Conservation (phyloP, 2,888 invertebrate species). For the Alloscopus bannaensis region DNA sequence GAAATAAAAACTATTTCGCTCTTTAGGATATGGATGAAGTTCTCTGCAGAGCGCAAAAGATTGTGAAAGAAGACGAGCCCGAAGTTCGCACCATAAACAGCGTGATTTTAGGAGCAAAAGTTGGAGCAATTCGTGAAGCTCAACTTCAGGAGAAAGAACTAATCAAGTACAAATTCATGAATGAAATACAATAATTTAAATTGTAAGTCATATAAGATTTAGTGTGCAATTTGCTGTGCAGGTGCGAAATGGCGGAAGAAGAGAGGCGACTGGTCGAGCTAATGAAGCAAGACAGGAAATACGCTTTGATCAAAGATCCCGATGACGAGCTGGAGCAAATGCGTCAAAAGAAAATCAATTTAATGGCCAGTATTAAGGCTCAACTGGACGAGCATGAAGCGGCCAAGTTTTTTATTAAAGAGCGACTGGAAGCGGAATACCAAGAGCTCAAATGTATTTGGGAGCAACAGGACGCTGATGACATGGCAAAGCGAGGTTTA, state of each 20-base stretch:
- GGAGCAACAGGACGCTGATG: slow-evolving; percentile 68
- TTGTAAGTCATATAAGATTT: background rate
- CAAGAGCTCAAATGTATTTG: slow-evolving; percentile 61
- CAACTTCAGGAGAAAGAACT: slow-evolving; percentile 83
- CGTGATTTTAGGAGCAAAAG: slow-evolving; percentile 88
- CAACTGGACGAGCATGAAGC: slow-evolving; percentile 71
- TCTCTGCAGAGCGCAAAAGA: slow-evolving; percentile 66
- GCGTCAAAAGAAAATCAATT: slow-evolving; percentile 64
- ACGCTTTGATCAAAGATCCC: slow-evolving; percentile 67
- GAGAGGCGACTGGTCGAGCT: slow-evolving; percentile 65
- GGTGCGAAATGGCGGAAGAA: slow-evolving; percentile 70
- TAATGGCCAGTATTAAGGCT: slow-evolving; percentile 64
- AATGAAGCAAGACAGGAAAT: slow-evolving; percentile 65
- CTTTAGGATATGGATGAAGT: slow-evolving; percentile 69
- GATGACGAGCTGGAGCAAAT: slow-evolving; percentile 54
- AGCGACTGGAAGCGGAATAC: slow-evolving; percentile 62
- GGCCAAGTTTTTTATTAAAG: slow-evolving; percentile 60
- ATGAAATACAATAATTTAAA: slow-evolving; percentile 7
- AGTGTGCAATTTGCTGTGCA: slow-evolving; percentile 8
- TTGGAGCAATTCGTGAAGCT: slow-evolving; percentile 88
- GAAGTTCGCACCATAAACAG: slow-evolving; percentile 85
- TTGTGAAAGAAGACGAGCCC: slow-evolving; percentile 70
- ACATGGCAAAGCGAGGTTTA: slow-evolving; percentile 53
- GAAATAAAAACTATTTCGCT: no score
- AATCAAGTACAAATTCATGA: no score